These are phyloP conservation scores for Metallyticus violacea DNA, from an alignment of 2,888 invertebrate genomes.

Conservation along the genomic window DNA sequence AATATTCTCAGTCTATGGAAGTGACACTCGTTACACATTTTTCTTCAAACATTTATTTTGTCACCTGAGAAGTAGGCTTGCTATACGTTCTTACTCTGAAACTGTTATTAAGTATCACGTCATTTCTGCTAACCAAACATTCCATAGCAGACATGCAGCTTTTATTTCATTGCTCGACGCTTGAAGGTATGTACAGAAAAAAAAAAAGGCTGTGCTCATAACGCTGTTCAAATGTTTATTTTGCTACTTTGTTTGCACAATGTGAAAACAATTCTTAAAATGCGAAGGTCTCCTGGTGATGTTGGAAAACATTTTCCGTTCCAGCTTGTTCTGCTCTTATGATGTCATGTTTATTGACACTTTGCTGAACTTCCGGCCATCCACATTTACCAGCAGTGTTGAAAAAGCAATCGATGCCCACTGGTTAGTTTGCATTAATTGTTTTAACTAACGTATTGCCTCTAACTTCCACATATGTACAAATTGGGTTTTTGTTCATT, in stretches of 20 bases:
- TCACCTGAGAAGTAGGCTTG: background rate
- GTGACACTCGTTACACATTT: background rate
- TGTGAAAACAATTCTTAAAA: background rate
- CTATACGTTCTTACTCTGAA: background rate
- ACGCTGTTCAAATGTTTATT: background rate
- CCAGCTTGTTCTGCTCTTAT: background rate
- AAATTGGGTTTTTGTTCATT: no score
- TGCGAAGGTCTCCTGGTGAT: background rate
- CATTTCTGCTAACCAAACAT: background rate
- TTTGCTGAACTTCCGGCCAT: background rate
- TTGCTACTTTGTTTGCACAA: background rate
- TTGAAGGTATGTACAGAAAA: background rate
- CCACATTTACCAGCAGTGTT: no score
- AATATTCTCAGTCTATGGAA: no score
- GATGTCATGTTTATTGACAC: background rate
- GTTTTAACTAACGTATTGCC: no score
- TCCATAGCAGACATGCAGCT: background rate
- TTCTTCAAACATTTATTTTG: background rate
- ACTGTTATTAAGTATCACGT: background rate
- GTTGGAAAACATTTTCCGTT: background rate
- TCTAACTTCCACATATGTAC: no score
- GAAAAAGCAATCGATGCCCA: no score
- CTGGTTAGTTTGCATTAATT: no score
- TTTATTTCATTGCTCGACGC: background rate
- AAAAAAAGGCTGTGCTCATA: background rate